Evolutionary conservation across 1,140 invertebrate species (phyloP).

Genomic region (Olivierus martensii): DNA sequence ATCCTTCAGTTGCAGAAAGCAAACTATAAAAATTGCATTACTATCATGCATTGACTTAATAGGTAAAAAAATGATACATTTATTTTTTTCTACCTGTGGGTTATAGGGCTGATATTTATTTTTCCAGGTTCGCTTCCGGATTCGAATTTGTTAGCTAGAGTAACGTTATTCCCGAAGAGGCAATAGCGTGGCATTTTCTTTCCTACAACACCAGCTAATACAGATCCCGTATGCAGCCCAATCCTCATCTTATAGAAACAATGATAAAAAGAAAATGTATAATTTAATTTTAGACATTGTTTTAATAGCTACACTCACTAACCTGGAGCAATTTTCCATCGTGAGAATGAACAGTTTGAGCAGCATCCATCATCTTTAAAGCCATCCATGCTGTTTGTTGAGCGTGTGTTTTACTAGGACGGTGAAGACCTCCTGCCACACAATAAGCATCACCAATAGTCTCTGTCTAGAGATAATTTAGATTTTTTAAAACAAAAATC

Average conservation of each 20-base stretch:
- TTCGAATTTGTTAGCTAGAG: slow-evolving; percentile 8
- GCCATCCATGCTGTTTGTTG: slow-evolving; percentile 94
- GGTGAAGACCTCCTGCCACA: slow-evolving; percentile 47
- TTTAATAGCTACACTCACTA: background rate
- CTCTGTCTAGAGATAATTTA: slow-evolving; percentile 46
- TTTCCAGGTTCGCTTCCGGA: slow-evolving; percentile 74
- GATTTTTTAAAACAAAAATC: background rate
- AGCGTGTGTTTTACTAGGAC: slow-evolving; percentile 65
- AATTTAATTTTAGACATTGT: no score
- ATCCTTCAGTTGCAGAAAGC: slow-evolving; percentile 54
- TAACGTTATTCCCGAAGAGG: slow-evolving; percentile 20
- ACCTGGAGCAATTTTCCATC: slow-evolving; percentile 81
- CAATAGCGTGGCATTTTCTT: slow-evolving; percentile 23
- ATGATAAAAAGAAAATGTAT: no score
- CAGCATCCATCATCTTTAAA: slow-evolving; percentile 76
- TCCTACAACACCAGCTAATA: slow-evolving; percentile 22
- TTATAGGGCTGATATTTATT: slow-evolving; percentile 84
- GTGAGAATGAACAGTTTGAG: slow-evolving; percentile 69
- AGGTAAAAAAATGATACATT: background rate
- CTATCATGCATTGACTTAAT: background rate
- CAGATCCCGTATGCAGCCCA: slow-evolving; percentile 56
- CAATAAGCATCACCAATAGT: slow-evolving; percentile 74
- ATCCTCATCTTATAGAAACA: slow-evolving; percentile 2
- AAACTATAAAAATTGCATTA: slow-evolving; percentile 39
- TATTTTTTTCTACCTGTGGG: slow-evolving; percentile 57